Percentiles rank a stretch among this genome's conserved stretches.
Conservation (phyloP, 2,888 invertebrate genomes). For the Podotricha telesiphe region DNA sequence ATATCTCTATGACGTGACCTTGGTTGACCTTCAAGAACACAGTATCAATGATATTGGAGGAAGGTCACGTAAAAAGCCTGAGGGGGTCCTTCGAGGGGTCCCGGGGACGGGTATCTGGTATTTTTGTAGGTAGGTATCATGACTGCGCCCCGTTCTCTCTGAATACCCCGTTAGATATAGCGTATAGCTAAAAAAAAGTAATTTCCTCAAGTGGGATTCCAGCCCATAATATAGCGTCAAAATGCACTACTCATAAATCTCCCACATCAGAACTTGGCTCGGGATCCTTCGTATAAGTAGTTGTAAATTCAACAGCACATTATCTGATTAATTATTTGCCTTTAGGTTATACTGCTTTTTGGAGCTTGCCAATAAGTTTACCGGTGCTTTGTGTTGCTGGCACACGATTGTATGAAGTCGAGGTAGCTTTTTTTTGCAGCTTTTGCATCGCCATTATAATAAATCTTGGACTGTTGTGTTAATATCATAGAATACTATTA, state of each 20-base stretch:
- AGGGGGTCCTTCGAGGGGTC: too few relatives aligned
- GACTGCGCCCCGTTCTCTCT: too few relatives aligned
- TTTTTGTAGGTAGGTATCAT: too few relatives aligned
- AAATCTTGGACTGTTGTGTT: conserved; percentile 1
- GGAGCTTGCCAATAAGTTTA: conserved; percentile 24
- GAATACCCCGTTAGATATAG: too few relatives aligned
- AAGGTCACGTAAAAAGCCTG: too few relatives aligned
- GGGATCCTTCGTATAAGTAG: conserved; percentile 21
- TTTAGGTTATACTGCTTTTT: neutral
- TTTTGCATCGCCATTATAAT: conserved; percentile 2
- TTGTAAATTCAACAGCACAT: conserved; percentile 26
- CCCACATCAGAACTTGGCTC: conserved; percentile 31
- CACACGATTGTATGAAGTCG: conserved; percentile 10
- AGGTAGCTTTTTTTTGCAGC: conserved; percentile 9
- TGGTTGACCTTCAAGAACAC: too few relatives aligned
- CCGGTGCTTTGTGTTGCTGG: conserved; percentile 20
- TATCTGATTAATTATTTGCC: conserved; percentile 29
- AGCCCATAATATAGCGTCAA: neutral
- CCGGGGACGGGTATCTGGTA: too few relatives aligned
- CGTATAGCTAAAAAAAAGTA: too few relatives aligned
- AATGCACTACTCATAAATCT: conserved; percentile 29
- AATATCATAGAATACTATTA: conserved; percentile 1
- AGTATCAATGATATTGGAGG: too few relatives aligned
- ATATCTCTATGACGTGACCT: too few relatives aligned
- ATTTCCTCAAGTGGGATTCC: too few relatives aligned